Conservation (phyloP, 2,113 vertebrate species). For the Columbina picui region DNA sequence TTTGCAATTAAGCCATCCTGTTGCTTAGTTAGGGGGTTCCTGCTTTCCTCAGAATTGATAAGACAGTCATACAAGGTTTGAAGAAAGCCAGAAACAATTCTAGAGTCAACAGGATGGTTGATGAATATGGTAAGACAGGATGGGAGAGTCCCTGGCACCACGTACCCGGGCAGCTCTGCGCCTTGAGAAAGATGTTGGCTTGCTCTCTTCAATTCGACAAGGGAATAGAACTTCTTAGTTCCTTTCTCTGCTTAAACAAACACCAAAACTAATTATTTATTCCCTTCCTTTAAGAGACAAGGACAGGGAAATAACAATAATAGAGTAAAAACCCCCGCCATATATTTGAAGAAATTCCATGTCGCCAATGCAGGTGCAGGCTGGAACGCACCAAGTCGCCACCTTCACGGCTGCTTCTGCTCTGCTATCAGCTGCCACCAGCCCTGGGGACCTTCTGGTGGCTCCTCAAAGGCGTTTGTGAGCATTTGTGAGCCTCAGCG, state of each 20-base stretch:
- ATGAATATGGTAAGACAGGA: constrained; percentile 62
- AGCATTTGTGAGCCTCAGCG: neutral
- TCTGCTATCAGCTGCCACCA: neutral
- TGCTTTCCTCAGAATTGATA: constrained; percentile 9
- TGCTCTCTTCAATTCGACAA: neutral
- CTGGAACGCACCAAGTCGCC: neutral
- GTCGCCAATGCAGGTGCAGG: neutral
- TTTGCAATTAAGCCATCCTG: constrained; percentile 43
- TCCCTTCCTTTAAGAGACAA: neutral
- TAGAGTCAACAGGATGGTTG: constrained; percentile 59
- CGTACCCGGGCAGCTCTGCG: neutral
- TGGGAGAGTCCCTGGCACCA: constrained; percentile 48
- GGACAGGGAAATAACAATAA: neutral
- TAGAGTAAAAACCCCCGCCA: neutral
- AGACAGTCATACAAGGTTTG: neutral
- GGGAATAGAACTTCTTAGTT: neutral
- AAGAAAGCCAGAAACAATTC: constrained; percentile 30
- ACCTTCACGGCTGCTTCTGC: rapidly evolving
- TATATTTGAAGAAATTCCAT: neutral
- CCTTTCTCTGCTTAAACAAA: neutral
- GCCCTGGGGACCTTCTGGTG: rapidly evolving
- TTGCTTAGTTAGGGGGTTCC: neutral
- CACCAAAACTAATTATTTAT: neutral
- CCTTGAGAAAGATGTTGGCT: neutral
- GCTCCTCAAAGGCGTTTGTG: neutral